Conservation (phyloP, 2,888 invertebrate species). For the Leptinotarsa juncta region DNA sequence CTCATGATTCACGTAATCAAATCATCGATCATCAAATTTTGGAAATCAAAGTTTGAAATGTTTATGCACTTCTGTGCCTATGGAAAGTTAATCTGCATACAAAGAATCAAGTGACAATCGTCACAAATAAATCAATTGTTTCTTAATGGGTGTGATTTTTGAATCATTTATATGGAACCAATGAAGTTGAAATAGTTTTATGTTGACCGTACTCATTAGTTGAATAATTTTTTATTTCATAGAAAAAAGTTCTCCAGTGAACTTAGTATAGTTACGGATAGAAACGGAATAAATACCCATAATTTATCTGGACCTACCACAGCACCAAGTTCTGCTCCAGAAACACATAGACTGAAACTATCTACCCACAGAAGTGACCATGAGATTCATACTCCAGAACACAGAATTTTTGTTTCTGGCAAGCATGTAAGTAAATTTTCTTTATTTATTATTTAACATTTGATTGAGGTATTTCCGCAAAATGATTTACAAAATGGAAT, state of each 20-base stretch:
- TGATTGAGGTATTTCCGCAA: not conserved
- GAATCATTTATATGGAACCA: too few species aligned
- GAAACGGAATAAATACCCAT: slow-evolving; percentile 61
- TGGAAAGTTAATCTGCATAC: too few species aligned
- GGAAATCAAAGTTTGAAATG: too few species aligned
- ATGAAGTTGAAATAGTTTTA: too few species aligned
- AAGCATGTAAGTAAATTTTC: slow-evolving; percentile 44
- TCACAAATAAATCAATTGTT: too few species aligned
- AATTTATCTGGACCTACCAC: slow-evolving; percentile 48
- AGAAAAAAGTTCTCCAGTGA: slow-evolving; percentile 72
- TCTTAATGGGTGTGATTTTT: too few species aligned
- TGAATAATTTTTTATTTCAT: slow-evolving; percentile 14
- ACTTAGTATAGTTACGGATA: slow-evolving; percentile 68
- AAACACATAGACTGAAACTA: slow-evolving; percentile 60
- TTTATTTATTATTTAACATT: not conserved
- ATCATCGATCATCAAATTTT: too few species aligned
- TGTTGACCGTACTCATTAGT: too few species aligned
- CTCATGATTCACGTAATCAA: too few species aligned
- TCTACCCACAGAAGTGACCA: slow-evolving; percentile 73
- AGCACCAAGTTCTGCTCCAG: slow-evolving; percentile 59
- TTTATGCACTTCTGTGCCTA: too few species aligned
- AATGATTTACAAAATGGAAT: too few species aligned
- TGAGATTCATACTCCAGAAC: slow-evolving; percentile 74
- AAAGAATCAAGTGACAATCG: too few species aligned
- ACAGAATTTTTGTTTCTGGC: slow-evolving; percentile 63